These are phyloP conservation scores for Agelaius phoeniceus DNA, from an alignment of 2,113 vertebrate species.

Conservation along the genomic window DNA sequence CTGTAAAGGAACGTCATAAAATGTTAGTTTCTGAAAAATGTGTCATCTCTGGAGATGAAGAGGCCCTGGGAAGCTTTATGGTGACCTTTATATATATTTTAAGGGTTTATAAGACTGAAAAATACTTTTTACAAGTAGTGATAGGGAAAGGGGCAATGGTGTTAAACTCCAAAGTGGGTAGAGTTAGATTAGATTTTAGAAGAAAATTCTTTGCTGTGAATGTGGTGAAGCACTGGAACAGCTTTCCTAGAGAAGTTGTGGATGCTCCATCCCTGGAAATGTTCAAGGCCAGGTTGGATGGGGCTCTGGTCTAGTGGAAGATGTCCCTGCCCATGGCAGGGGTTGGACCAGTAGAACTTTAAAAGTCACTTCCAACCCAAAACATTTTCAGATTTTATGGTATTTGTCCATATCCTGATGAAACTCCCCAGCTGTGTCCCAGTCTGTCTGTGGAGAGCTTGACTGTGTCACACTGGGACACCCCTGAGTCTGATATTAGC, in stretches of 20 bases:
- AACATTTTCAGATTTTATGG: neutral
- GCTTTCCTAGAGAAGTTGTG: neutral
- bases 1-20: neutral
- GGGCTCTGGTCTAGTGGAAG: neutral
- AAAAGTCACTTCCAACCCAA: neutral
- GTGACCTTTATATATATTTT: neutral
- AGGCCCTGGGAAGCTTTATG: neutral
- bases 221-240: neutral
- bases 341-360: neutral
- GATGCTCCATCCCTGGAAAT: neutral
- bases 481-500: accelerated
- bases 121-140: neutral
- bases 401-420: neutral
- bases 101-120: neutral
- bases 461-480: neutral
- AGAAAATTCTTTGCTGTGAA: neutral
- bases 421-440: neutral
- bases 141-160: neutral
- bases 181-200: neutral
- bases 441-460: neutral
- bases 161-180: neutral
- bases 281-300: too few species aligned
- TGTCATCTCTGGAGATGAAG: neutral
- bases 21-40: neutral
- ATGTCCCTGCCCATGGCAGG: neutral